phyloP scores from a whole-genome alignment of 1,140 invertebrate genomes.

The Wasmannia auropunctata region DNA sequence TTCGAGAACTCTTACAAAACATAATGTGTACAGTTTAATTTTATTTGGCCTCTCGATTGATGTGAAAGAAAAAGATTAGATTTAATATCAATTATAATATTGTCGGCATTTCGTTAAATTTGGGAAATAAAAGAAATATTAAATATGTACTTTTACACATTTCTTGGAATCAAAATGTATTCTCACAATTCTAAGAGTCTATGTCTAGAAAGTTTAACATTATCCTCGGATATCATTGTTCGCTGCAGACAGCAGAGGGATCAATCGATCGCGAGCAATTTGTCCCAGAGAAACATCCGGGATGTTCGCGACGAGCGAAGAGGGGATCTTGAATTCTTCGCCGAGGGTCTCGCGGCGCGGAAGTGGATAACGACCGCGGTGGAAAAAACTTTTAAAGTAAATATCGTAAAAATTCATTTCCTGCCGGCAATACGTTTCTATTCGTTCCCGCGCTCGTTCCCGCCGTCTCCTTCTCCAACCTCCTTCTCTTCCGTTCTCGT shows the following conservation, averaged over 20 bases:
- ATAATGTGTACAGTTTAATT: neutral
- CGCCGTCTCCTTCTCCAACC: neutral
- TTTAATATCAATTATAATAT: neutral
- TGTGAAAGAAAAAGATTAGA: neutral
- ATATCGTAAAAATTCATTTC: conserved; percentile 78
- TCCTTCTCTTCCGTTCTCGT: neutral
- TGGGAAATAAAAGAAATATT: neutral
- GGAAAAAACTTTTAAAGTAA: conserved; percentile 75
- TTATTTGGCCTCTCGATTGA: neutral
- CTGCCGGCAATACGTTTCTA: conserved; percentile 74
- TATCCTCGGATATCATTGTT: neutral
- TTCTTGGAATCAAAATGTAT: neutral
- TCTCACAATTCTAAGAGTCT: neutral
- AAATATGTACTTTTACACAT: neutral
- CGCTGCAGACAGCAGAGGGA: conserved; percentile 22
- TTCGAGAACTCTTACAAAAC: neutral
- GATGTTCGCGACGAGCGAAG: conserved; percentile 19
- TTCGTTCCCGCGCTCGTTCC: conserved; percentile 50
- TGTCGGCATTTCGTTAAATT: neutral
- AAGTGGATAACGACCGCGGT: conserved; percentile 70
- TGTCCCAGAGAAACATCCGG: conserved; percentile 60
- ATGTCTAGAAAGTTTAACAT: neutral
- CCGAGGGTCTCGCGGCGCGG: conserved; percentile 61
- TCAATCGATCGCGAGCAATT: conserved; percentile 70
- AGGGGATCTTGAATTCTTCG: conserved; percentile 58